These are phyloP conservation scores for Saturnia pavonia DNA, from an alignment of 2,888 invertebrate species.

Conservation along the genomic window DNA sequence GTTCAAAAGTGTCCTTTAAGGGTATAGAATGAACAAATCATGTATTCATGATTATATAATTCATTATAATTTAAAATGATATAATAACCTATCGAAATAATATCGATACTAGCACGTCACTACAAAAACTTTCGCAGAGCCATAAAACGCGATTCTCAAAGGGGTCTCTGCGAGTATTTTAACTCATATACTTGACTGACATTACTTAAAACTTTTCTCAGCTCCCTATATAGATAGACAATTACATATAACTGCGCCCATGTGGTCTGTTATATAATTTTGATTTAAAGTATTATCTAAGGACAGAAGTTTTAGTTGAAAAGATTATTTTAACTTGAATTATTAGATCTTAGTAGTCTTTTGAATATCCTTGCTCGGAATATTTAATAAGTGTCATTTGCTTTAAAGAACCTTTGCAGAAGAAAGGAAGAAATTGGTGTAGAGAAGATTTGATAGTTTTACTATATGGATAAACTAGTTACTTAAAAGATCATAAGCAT, in stretches of 20 bases:
- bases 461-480: no score
- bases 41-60: no score
- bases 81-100: background rate
- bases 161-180: constrained; percentile 47
- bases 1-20: no score
- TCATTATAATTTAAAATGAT: no score
- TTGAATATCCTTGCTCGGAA: no score
- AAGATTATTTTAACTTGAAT: background rate
- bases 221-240: constrained; percentile 15
- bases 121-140: constrained; percentile 33
- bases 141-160: constrained; percentile 35
- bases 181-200: constrained; percentile 45
- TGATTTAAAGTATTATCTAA: background rate
- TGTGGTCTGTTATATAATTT: constrained; percentile 28
- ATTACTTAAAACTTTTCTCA: constrained; percentile 51
- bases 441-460: no score
- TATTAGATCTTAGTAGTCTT: no score
- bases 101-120: constrained; percentile 37
- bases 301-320: background rate
- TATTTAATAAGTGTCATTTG: no score
- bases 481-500: no score
- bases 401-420: no score
- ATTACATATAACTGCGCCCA: constrained; percentile 31
- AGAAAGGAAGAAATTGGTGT: no score
- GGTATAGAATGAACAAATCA: no score